phyloP scores from a whole-genome alignment of 2,113 vertebrate genomes.

The Callorhinus ursinus region DNA sequence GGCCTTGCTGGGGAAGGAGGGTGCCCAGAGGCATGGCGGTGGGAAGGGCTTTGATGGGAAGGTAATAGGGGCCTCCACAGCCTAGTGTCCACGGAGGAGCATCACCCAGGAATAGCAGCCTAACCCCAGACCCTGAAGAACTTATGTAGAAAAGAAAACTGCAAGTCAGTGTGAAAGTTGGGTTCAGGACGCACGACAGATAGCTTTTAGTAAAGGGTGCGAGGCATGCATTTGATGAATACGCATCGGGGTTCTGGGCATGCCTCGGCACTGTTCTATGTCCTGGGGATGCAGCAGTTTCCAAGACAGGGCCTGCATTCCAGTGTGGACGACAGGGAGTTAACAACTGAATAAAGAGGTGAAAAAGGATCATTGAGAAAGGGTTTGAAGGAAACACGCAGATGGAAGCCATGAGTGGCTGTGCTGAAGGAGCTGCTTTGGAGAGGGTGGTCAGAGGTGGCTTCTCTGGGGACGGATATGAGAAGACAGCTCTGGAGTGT shows the following conservation, averaged over 20 bases:
- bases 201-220: rapidly evolving
- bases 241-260: too few species aligned
- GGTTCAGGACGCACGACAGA: too few species aligned
- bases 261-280: not conserved
- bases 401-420: not conserved
- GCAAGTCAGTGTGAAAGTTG: not conserved
- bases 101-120: not conserved
- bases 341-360: not conserved
- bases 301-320: not conserved
- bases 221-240: not conserved
- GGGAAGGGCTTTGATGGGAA: not conserved
- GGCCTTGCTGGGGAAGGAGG: not conserved
- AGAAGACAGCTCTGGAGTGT: not conserved
- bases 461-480: not conserved
- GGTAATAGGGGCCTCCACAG: not conserved
- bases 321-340: not conserved
- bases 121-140: not conserved
- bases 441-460: not conserved
- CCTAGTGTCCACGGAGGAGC: not conserved
- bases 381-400: not conserved
- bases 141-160: not conserved
- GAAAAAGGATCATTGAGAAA: not conserved
- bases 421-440: not conserved
- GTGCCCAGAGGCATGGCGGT: not conserved
- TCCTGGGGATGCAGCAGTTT: not conserved